Evolutionary conservation across 37 sponge, comb jelly and placozoan genomes (phyloP).

Genomic region (Cladorhizidae sp.): DNA sequence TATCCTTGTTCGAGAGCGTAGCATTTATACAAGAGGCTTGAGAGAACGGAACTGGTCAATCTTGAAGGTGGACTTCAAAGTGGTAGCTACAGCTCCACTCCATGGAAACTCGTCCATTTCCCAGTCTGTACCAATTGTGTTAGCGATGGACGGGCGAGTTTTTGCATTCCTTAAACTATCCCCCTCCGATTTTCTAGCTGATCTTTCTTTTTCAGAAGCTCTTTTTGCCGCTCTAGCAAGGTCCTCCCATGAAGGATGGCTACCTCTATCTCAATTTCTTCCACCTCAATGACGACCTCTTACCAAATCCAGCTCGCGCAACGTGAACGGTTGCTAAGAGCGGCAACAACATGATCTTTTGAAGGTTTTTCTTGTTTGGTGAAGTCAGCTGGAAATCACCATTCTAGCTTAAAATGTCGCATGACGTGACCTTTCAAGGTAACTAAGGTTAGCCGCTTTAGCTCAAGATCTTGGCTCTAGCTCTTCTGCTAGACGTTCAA

Average conservation of each 20-base stretch:
- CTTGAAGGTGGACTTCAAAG: conserved; percentile 49
- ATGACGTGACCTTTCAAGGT: too few relatives aligned
- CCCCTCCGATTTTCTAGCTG: conserved; percentile 17
- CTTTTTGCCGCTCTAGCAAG: conserved; percentile 39
- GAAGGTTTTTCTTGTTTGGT: too few relatives aligned
- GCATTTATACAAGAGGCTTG: conserved; percentile 76
- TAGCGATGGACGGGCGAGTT: not conserved
- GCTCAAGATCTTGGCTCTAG: too few relatives aligned
- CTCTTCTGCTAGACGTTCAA: too few relatives aligned
- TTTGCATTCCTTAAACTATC: conserved; percentile 9
- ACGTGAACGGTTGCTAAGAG: too few relatives aligned
- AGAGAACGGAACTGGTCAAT: conserved; percentile 75
- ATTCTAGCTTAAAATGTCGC: too few relatives aligned
- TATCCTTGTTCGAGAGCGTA: conserved; percentile 72
- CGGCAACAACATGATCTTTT: too few relatives aligned
- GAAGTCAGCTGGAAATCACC: too few relatives aligned
- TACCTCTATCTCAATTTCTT: conserved; percentile 22
- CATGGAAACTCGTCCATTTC: conserved; percentile 64
- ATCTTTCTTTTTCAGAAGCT: conserved; percentile 36
- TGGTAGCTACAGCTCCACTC: conserved; percentile 25
- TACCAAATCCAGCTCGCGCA: too few relatives aligned
- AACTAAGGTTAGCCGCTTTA: too few relatives aligned
- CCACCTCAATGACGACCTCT: too few relatives aligned
- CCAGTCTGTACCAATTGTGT: too few relatives aligned
- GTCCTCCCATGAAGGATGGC: not conserved